Evolutionary conservation across 2,888 invertebrate species (phyloP), one percentile per base, ranked within the genome.

Genomic region (Mesoligia furuncula): DNA sequence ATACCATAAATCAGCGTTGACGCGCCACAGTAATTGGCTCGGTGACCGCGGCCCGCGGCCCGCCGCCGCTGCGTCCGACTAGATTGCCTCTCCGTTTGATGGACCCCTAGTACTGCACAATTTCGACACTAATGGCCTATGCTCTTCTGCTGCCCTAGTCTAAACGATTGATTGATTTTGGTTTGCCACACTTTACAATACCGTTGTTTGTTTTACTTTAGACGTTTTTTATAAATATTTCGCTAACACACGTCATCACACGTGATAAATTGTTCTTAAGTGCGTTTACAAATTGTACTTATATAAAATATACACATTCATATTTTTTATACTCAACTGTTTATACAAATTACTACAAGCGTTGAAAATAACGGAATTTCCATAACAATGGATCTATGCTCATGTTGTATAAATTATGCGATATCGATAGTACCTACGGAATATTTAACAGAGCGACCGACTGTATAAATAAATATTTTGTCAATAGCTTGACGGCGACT

Each of bases 1-100:
- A 95, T 93, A 93, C 94, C 94, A 95, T 96, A 96, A 96, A 96
- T 96, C 96, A 95, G 91, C 90, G 94, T 92, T 95, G 96, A 95
- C 95, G 94, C 93, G 91, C 88, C 90, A 90, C 93, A 89, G 94
- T 96, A 95, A 96, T 96, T 96, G 90, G 90, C 89, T 90, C 90
- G 90, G 86, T 85, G 88, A 88, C 91, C 89, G 88, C 91, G 84
- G 90, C 80, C 71, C 75, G 80, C 78, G 74, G 72, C 74, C 70
- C 79, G 81, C 79, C 80, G 81, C 79, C 84, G 86, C 90, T 85
- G 73, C 82, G 90, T 84, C 86, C 86, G 87, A 86, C 89, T 90
- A 91, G 91, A 93, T 91, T 90, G 91, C 93, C 91, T 90, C 90
- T 88, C 90, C 90, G 90, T 91, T 88, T 94, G 91, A 94, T 94